Base-by-base conservation (phyloP, 1,140 invertebrate genomes). In the Ostrea edulis region DNA sequence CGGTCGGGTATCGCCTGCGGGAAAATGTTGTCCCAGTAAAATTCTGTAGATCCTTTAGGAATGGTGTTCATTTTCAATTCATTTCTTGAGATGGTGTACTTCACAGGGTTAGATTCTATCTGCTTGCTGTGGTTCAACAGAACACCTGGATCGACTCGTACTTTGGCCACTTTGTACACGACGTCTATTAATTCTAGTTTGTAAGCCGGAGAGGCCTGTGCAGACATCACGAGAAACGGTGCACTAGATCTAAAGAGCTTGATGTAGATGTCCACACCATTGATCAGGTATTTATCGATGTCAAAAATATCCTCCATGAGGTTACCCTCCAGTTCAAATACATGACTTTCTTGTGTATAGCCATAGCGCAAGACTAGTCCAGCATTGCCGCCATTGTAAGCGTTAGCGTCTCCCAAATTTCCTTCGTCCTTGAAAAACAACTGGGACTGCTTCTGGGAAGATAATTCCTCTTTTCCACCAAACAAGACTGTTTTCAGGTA, bases 251-350 rank as follows among this genome's bases (percentile, higher is more conserved):
- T 55, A 54, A 84, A 89, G 8, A 89, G 81, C 68, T 86, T 88
- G 51, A 88, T 82, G 58, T 88, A 65, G 14, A 88, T 68, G 55
- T 88, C 85, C 14, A 88, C 88, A 25, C 88, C 88, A 35, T 85
- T 88, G 20, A 86, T 82, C 55, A 88, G 35, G 62, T 86, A 86
- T 83, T 88, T 88, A 22, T 88, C 85, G 22, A 88, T 82, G 53
- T 68, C 77, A 62, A 88, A 88, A n/a, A 84, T 52, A 62, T 88
- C 87, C 52, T 88, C 83, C 55, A 86, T 62, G 9, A 88, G 55
- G 14, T 65, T 82, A 2, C 87, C 84, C 35, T 88, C 87, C 54
- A 88, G 22, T 68, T 88, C 87, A 86, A 88, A 88, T 25, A 29
- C 52, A 81, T 68, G 77, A 25, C 83, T 77, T 44, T 88, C 20